A percentile compares a stretch with the other conserved stretches of the same genome.
Conservation (phyloP, 2,888 invertebrate genomes). For the Philaethria dido region DNA sequence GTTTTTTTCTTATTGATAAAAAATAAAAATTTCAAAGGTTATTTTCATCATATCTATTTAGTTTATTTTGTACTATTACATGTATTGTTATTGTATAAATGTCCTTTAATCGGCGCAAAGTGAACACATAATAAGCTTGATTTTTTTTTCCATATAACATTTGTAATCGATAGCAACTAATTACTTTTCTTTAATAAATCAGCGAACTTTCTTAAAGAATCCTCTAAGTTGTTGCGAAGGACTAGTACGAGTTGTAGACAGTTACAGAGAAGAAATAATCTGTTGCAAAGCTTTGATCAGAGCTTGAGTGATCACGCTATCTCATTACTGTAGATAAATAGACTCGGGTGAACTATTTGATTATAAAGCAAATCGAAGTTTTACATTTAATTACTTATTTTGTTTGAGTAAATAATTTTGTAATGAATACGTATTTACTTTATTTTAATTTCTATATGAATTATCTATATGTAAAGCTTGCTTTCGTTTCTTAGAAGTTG, state of each 20-base stretch:
- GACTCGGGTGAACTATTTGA: not conserved
- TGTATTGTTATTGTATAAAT: too few relatives aligned
- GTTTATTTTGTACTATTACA: not conserved
- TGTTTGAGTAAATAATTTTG: not conserved
- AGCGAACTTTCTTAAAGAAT: constrained; percentile 1
- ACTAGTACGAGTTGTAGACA: not conserved
- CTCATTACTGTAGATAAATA: constrained; percentile 26
- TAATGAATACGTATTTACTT: not conserved
- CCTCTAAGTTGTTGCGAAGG: not conserved
- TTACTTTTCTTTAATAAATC: constrained; percentile 13
- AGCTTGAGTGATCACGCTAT: constrained; percentile 12
- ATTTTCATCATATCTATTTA: not conserved
- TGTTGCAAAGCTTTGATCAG: constrained; percentile 24
- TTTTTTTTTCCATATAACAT: not conserved
- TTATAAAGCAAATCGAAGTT: not conserved
- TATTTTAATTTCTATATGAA: not conserved
- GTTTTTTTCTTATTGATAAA: not conserved
- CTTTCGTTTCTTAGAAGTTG: not conserved
- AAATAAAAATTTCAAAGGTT: too few relatives aligned
- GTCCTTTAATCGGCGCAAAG: too few relatives aligned
- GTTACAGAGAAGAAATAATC: constrained; percentile 18
- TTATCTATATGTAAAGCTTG: not conserved
- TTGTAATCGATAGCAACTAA: not conserved
- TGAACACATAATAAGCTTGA: too few relatives aligned
- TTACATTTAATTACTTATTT: not conserved